These are phyloP conservation scores for Rhopilema esculentum DNA, from an alignment of 30 jellyfish, hydroid and myxozoan genomes.

Conservation along the genomic window DNA sequence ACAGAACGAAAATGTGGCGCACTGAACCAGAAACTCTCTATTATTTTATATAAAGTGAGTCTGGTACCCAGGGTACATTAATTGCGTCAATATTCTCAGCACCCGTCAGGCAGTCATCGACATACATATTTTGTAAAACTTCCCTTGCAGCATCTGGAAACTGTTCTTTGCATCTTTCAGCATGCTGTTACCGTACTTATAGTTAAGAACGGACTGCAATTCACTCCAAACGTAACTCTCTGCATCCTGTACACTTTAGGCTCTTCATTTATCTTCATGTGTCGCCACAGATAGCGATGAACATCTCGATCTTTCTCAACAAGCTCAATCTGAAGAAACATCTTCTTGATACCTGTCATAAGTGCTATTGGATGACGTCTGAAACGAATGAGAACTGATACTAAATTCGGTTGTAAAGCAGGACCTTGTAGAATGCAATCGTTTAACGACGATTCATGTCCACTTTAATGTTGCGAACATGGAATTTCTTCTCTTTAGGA, in stretches of 20 bases:
- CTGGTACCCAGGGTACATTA: neutral
- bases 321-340: constrained; percentile 29
- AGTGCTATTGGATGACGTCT: constrained; percentile 13
- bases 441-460: constrained; percentile 2
- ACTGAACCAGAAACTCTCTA: neutral
- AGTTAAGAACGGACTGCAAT: constrained; percentile 22
- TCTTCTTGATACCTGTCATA: constrained; percentile 47
- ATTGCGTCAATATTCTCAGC: constrained; percentile 15
- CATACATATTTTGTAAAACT: constrained; percentile 1
- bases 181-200: constrained; percentile 5
- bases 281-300: constrained; percentile 46
- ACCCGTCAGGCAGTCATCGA: constrained; percentile 37
- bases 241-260: neutral
- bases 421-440: constrained; percentile 36
- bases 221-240: constrained; percentile 15
- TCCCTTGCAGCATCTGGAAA: constrained; percentile 26
- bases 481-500: constrained; percentile 19
- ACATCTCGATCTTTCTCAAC: constrained; percentile 13
- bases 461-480: constrained; percentile 2
- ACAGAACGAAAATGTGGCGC: neutral
- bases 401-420: constrained; percentile 38
- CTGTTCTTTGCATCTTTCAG: constrained; percentile 15
- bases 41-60: neutral
- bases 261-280: constrained; percentile 15
- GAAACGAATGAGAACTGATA: constrained; percentile 39